Conservation (phyloP, 2,113 vertebrate genomes). For the Pelvicachromis taeniatus region DNA sequence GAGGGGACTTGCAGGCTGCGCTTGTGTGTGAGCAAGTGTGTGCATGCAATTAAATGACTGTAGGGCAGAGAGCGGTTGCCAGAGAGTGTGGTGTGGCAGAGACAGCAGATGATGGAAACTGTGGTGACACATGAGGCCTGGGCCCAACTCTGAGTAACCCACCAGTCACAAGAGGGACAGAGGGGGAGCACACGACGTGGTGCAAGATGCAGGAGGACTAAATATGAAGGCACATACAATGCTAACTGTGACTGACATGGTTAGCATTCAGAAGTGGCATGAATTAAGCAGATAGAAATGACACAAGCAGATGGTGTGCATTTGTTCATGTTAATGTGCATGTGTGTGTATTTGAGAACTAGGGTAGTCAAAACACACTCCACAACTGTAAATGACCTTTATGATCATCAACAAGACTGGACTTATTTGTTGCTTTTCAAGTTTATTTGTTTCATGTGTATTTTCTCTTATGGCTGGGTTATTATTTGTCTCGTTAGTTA, state of each 20-base stretch:
- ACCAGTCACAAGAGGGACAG: conserved; percentile 63
- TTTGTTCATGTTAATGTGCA: not conserved
- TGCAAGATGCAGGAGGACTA: conserved; percentile 31
- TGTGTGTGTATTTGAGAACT: not conserved
- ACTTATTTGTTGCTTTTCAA: not conserved
- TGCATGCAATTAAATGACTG: conserved; percentile 52
- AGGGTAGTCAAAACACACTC: not conserved
- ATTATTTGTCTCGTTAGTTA: not conserved
- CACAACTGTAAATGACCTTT: not conserved
- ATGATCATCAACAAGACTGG: not conserved
- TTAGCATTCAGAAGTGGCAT: conserved; percentile 39
- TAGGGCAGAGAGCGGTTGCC: conserved; percentile 54
- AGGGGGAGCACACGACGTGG: conserved; percentile 15
- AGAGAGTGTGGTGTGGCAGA: conserved; percentile 78
- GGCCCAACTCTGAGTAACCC: conserved; percentile 82
- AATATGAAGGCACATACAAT: conserved; percentile 30
- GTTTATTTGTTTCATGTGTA: not conserved
- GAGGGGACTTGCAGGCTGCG: conserved; percentile 78
- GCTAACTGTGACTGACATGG: conserved; percentile 64
- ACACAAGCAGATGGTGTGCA: conserved; percentile 41
- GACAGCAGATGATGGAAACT: conserved; percentile 78
- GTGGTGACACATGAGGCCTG: conserved; percentile 84
- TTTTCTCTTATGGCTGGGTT: not conserved
- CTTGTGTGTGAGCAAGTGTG: conserved; percentile 46
- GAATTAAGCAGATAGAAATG: conserved; percentile 16